These are phyloP conservation scores for Argyrosomus japonicus DNA, from an alignment of 2,113 vertebrate genomes.

Conservation along the genomic window DNA sequence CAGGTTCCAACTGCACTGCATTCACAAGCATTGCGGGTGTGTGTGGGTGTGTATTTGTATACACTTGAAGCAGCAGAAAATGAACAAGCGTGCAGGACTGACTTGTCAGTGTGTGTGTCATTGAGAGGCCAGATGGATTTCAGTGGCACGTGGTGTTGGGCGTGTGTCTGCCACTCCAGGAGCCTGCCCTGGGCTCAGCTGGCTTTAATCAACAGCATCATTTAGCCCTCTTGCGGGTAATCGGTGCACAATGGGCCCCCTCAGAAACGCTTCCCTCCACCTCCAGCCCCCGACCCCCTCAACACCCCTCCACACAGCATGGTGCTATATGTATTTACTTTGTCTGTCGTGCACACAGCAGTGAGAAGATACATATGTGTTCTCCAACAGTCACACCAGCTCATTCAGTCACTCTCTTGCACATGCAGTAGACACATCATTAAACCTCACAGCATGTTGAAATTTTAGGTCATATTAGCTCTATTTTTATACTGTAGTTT, in stretches of 20 bases:
- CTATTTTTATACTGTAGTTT: background rate
- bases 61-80: conserved; percentile 30
- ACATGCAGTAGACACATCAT: background rate
- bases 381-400: background rate
- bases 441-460: background rate
- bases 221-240: conserved; percentile 62
- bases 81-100: conserved; percentile 12
- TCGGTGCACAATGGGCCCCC: conserved; percentile 70
- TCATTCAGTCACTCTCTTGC: background rate
- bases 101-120: conserved; percentile 43
- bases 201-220: conserved; percentile 78
- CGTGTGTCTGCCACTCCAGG: conserved; percentile 41
- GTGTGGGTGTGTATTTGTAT: conserved; percentile 24
- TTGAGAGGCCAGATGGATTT: conserved; percentile 60
- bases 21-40: conserved; percentile 32
- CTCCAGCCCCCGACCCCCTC: conserved; percentile 13
- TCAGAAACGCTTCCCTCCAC: conserved; percentile 42
- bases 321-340: conserved; percentile 46
- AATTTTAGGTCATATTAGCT: background rate
- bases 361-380: conserved; percentile 5
- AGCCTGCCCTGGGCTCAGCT: conserved; percentile 69
- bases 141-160: conserved; percentile 42
- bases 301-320: conserved; percentile 26
- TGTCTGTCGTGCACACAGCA: conserved; percentile 31
- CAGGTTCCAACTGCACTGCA: conserved; percentile 17